Conservation (phyloP, 2,888 invertebrate genomes). For the Lacanobia wlatinum region DNA sequence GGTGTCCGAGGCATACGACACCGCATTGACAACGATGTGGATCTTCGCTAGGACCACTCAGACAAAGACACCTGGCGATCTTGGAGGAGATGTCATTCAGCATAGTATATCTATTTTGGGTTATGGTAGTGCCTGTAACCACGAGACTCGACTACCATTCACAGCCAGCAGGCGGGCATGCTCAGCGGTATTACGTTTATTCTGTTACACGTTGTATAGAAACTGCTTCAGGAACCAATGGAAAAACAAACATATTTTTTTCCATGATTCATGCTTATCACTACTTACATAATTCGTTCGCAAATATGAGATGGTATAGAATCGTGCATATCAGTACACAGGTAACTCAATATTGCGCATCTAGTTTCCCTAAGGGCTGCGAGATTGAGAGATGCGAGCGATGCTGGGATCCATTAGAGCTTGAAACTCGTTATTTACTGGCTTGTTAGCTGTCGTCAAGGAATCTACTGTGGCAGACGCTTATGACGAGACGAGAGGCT, state of each 20-base stretch:
- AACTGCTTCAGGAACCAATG: too few species aligned
- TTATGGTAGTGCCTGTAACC: too few species aligned
- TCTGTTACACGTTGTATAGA: too few species aligned
- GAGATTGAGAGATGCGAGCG: slow-evolving; percentile 11
- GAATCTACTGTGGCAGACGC: background rate
- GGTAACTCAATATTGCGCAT: slow-evolving; percentile 25
- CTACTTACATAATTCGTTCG: slow-evolving; percentile 2
- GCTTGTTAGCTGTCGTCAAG: slow-evolving; percentile 19
- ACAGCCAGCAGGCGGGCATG: too few species aligned
- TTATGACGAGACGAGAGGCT: background rate
- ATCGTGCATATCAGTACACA: background rate
- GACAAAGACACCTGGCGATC: too few species aligned
- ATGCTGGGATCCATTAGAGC: slow-evolving; percentile 22
- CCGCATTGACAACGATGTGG: too few species aligned
- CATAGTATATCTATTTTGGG: too few species aligned
- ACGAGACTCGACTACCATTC: too few species aligned
- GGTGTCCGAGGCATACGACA: too few species aligned
- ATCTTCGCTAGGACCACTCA: too few species aligned
- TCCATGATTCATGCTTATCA: background rate
- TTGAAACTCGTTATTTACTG: slow-evolving; percentile 33
- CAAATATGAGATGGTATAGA: slow-evolving; percentile 1
- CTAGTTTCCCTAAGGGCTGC: slow-evolving; percentile 38
- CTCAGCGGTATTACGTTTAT: too few species aligned
- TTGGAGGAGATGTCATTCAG: too few species aligned
- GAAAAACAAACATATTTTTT: background rate